Percentiles rank a stretch among this genome's conserved stretches.
Conservation (phyloP, 2,888 invertebrate genomes). For the Rhamphomyia laevipes region DNA sequence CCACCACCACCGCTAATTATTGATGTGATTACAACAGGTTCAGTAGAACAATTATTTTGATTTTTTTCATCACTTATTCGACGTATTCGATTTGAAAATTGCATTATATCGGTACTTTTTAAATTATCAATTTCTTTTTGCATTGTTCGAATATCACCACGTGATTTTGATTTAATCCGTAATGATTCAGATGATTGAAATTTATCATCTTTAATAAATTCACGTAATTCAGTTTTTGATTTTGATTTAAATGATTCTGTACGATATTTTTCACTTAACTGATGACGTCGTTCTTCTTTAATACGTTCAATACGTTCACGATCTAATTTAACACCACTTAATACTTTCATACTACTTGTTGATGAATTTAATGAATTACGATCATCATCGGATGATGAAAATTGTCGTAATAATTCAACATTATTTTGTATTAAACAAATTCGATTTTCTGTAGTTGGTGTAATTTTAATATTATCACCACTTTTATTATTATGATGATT, state of each 20-base stretch:
- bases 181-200: constrained; percentile 29
- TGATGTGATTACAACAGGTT: constrained; percentile 14
- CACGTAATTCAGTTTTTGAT: constrained; percentile 34
- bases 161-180: constrained; percentile 35
- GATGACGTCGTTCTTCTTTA: constrained; percentile 78
- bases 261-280: constrained; percentile 74
- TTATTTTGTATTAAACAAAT: constrained; percentile 46
- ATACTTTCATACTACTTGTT: constrained; percentile 27
- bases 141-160: constrained; percentile 30
- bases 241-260: constrained; percentile 62
- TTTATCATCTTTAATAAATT: constrained; percentile 26
- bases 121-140: constrained; percentile 34
- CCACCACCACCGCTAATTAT: not conserved
- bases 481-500: constrained; percentile 14
- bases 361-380: constrained; percentile 23
- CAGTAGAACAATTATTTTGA: constrained; percentile 32
- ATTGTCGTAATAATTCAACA: constrained; percentile 14
- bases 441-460: constrained; percentile 50
- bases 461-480: constrained; percentile 34
- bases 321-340: constrained; percentile 48
- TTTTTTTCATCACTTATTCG: constrained; percentile 36
- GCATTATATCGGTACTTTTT: constrained; percentile 14
- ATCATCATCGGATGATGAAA: constrained; percentile 24
- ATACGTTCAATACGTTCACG: constrained; percentile 80
- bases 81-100: constrained; percentile 3